phyloP scores from a whole-genome alignment of 64 coral and sea anemone species.

The Porites lutea region DNA sequence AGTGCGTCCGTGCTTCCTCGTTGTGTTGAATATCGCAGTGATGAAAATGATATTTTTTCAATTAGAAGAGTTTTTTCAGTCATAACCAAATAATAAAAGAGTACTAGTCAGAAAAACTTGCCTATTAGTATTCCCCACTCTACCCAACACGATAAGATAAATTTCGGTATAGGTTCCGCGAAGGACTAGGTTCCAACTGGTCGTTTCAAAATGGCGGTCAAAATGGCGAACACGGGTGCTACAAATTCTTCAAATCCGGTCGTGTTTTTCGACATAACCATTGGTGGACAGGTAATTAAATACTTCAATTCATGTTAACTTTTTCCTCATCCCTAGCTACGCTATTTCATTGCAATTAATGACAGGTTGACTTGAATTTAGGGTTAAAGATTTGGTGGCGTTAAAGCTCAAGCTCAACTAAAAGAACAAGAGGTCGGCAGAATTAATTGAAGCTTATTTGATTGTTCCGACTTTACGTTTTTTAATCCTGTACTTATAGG shows the following conservation, averaged over 20 bases:
- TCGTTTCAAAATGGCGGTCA: conserved; percentile 71
- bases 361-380: too few relatives aligned
- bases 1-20: background rate
- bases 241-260: conserved; percentile 76
- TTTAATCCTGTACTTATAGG: conserved; percentile 43
- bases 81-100: background rate
- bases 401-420: too few relatives aligned
- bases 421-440: too few relatives aligned
- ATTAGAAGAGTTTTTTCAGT: background rate
- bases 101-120: background rate
- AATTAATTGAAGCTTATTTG: background rate
- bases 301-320: too few relatives aligned
- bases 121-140: background rate
- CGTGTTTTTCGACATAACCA: conserved; percentile 92
- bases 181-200: background rate
- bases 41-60: background rate
- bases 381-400: too few relatives aligned
- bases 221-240: background rate
- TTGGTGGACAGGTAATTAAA: conserved; percentile 84
- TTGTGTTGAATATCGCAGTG: background rate
- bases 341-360: too few relatives aligned
- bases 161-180: background rate
- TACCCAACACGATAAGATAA: background rate
- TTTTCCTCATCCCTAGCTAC: background rate
- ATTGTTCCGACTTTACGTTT: background rate